phyloP scores from a whole-genome alignment of 64 coral and sea anemone species.

The Actinia tenebrosa region DNA sequence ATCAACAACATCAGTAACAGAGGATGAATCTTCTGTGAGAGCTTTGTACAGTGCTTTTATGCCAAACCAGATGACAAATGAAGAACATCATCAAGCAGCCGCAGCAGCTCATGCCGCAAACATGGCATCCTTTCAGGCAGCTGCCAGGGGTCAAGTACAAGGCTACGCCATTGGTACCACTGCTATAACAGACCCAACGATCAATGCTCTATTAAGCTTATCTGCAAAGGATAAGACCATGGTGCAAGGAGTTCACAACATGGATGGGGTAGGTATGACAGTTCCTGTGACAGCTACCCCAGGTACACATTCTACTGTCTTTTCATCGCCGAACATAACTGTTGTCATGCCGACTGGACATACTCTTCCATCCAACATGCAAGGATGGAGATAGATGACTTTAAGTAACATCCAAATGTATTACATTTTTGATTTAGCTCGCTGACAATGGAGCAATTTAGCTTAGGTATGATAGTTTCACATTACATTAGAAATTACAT shows the following conservation, averaged over 20 bases:
- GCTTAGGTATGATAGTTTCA: too few species aligned
- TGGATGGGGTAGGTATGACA: slow-evolving; percentile 43
- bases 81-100: slow-evolving; percentile 44
- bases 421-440: not conserved
- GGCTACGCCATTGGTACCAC: slow-evolving; percentile 33
- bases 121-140: slow-evolving; percentile 44
- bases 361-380: slow-evolving; percentile 47
- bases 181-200: slow-evolving; percentile 81
- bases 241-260: slow-evolving; percentile 58
- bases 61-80: slow-evolving; percentile 41
- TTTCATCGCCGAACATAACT: slow-evolving; percentile 60
- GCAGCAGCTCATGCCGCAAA: slow-evolving; percentile 22
- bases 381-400: slow-evolving; percentile 14
- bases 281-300: slow-evolving; percentile 36
- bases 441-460: not conserved
- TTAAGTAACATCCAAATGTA: not conserved
- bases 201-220: slow-evolving; percentile 85
- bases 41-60: slow-evolving; percentile 82
- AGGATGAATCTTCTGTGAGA: slow-evolving; percentile 73
- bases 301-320: slow-evolving; percentile 21
- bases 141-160: slow-evolving; percentile 36
- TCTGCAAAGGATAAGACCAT: slow-evolving; percentile 90
- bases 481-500: too few species aligned
- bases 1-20: slow-evolving; percentile 27
- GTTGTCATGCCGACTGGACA: slow-evolving; percentile 85